Conservation (phyloP, 2,113 vertebrate species). For the Hippocampus guttulatus region DNA sequence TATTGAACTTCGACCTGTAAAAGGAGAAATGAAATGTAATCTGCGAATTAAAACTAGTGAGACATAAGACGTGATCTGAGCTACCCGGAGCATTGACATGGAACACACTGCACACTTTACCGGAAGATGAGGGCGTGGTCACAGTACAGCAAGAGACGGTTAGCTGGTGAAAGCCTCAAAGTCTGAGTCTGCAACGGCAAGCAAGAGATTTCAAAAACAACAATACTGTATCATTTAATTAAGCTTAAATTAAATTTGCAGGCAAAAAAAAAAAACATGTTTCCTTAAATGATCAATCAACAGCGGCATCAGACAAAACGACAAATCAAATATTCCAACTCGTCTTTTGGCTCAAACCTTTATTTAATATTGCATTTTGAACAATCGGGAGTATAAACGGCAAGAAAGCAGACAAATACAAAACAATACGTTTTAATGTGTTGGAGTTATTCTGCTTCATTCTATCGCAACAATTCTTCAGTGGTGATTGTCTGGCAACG, state of each 20-base stretch:
- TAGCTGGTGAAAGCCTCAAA: constrained; percentile 78
- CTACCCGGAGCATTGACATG: background rate
- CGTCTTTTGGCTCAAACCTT: constrained; percentile 41
- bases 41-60: background rate
- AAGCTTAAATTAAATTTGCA: background rate
- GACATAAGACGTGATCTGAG: background rate
- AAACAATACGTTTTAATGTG: constrained; percentile 1
- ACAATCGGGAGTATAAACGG: constrained; percentile 37
- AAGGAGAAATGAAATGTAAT: constrained; percentile 33
- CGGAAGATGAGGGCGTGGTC: constrained; percentile 46
- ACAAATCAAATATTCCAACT: constrained; percentile 40
- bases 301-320: background rate
- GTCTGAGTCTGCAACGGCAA: constrained; percentile 78
- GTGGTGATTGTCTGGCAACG: background rate
- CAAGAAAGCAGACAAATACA: constrained; percentile 33
- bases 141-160: constrained; percentile 62
- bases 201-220: constrained; percentile 5
- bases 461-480: background rate
- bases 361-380: constrained; percentile 50
- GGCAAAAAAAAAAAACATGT: background rate
- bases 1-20: constrained; percentile 64
- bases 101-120: constrained; percentile 52
- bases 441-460: background rate
- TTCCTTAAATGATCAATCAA: background rate
- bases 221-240: background rate